A percentile compares a stretch with the other conserved stretches of the same genome.
These are phyloP conservation scores for Proisotoma minuta DNA, from an alignment of 2,888 invertebrate genomes.

Conservation along the genomic window DNA sequence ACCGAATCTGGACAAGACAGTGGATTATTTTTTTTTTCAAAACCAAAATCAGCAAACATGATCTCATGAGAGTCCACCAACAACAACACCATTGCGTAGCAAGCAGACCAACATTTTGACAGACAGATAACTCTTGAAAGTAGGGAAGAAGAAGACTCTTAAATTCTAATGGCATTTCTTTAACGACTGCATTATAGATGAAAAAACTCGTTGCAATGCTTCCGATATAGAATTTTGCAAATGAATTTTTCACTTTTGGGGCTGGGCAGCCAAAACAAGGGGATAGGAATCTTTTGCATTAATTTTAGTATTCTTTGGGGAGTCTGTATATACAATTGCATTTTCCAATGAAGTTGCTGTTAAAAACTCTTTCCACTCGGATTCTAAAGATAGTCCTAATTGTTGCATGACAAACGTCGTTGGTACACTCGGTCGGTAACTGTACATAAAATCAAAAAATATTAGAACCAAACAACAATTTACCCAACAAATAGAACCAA, in stretches of 20 bases:
- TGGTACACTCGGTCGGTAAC: constrained; percentile 46
- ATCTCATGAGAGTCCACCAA: too few species aligned
- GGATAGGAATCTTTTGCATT: constrained; percentile 46
- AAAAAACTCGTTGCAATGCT: not conserved
- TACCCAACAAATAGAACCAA: not conserved
- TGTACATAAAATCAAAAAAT: constrained; percentile 34
- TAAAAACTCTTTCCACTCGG: constrained; percentile 46
- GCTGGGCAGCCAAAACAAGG: constrained; percentile 36
- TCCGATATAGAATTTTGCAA: not conserved
- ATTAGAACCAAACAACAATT: constrained; percentile 3
- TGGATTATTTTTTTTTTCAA: too few species aligned
- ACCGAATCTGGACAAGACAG: too few species aligned
- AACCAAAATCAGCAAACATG: too few species aligned
- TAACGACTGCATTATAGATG: too few species aligned
- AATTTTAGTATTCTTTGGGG: constrained; percentile 45
- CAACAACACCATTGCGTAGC: too few species aligned
- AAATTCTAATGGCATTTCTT: too few species aligned
- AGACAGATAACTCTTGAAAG: too few species aligned
- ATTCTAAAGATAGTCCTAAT: constrained; percentile 42
- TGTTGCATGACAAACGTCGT: constrained; percentile 45
- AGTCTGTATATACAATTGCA: constrained; percentile 45
- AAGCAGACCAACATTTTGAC: too few species aligned
- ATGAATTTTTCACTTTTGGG: constrained; percentile 20
- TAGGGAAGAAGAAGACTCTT: too few species aligned
- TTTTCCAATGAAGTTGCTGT: constrained; percentile 44